Percentiles rank a stretch among this genome's conserved stretches.
These are phyloP conservation scores for Echinarachnius parma DNA, from an alignment of 53 echinoderm and acorn worm genomes.

Conservation along the genomic window DNA sequence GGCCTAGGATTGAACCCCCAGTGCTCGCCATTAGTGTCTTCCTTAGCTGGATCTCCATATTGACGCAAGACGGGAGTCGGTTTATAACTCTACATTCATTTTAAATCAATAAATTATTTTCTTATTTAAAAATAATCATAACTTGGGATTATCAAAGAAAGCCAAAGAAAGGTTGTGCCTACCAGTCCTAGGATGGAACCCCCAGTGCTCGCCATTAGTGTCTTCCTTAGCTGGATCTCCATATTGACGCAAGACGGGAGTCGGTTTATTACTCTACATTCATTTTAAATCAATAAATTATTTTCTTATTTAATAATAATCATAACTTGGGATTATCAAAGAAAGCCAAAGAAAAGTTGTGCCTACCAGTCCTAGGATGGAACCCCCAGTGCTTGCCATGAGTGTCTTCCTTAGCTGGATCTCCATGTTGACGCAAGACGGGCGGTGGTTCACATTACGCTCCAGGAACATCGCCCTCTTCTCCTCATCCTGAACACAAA, in stretches of 20 bases:
- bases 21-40: no score
- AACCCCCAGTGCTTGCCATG: constrained; percentile 56
- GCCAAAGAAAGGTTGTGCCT: not conserved
- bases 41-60: no score
- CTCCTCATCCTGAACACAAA: constrained; percentile 63
- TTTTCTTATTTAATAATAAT: no score
- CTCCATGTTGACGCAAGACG: constrained; percentile 86
- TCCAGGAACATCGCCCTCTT: constrained; percentile 60
- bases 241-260: constrained; percentile 86
- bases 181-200: constrained; percentile 89
- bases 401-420: constrained; percentile 59
- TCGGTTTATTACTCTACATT: no score
- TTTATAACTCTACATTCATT: no score
- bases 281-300: no score
- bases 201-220: constrained; percentile 45
- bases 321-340: no score
- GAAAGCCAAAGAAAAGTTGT: not conserved
- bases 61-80: no score
- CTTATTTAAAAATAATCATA: no score
- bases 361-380: constrained; percentile 79
- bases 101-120: no score
- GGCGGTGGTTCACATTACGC: constrained; percentile 65
- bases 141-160: no score
- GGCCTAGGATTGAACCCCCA: no score
- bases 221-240: constrained; percentile 68